These are phyloP conservation scores for Rhincodon typus DNA, from an alignment of 2,797 vertebrate species.

Conservation along the genomic window DNA sequence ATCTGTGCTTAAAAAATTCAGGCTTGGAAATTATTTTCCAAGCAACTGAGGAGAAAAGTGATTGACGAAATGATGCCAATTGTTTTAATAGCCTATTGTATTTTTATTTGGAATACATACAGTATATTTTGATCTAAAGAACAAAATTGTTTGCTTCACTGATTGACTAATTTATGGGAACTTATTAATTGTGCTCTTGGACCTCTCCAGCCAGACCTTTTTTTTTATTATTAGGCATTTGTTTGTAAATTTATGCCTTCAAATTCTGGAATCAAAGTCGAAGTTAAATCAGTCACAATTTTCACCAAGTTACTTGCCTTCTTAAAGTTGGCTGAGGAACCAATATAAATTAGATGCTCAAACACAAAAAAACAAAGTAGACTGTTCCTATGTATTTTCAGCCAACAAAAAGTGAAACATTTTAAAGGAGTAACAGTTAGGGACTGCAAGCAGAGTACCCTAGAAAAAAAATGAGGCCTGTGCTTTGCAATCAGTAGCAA, in stretches of 20 bases:
- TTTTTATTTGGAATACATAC: neutral
- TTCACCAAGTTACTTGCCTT: neutral
- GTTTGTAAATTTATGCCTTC: neutral
- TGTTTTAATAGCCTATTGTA: neutral
- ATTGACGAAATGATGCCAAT: neutral
- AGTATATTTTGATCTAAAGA: neutral
- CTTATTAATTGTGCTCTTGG: neutral
- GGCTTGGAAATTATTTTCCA: neutral
- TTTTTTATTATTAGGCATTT: neutral
- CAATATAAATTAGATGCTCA: neutral
- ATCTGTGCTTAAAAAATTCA: neutral
- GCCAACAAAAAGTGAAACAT: neutral
- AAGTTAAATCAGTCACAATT: neutral
- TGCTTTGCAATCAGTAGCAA: too few relatives aligned
- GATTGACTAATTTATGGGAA: neutral
- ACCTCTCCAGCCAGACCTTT: neutral
- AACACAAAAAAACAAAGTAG: neutral
- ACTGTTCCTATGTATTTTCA: neutral
- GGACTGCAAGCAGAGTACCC: too few relatives aligned
- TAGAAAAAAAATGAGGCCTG: neutral
- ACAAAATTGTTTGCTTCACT: neutral
- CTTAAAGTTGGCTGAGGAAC: neutral
- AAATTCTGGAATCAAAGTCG: neutral
- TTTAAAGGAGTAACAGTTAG: too few relatives aligned
- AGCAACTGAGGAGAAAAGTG: neutral